Evolutionary conservation across 2,113 vertebrate species (phyloP).

Genomic region (Danio rerio): DNA sequence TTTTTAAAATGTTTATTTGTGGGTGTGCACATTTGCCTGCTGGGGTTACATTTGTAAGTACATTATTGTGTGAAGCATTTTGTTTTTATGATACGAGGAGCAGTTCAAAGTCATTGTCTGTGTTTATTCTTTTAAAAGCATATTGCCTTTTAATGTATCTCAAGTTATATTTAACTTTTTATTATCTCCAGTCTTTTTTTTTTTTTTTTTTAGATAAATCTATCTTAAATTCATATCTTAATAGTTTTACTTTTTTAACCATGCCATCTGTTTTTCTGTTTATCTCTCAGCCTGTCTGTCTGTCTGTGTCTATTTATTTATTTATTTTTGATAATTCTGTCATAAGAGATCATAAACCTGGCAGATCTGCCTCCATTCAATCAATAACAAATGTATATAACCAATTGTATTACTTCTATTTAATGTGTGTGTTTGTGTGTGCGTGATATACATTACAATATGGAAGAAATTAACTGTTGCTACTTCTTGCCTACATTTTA

Average conservation of each 20-base stretch:
- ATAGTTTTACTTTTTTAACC: neutral
- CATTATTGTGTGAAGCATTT: neutral
- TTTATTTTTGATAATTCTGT: too few relatives aligned
- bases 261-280: too few relatives aligned
- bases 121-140: neutral
- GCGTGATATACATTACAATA: neutral
- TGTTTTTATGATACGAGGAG: neutral
- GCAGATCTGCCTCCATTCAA: neutral
- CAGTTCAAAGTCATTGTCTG: neutral
- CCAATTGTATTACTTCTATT: neutral
- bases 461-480: neutral
- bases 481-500: neutral
- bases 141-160: neutral
- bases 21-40: neutral
- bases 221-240: neutral
- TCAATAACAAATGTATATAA: neutral
- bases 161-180: neutral
- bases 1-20: constrained; percentile 7
- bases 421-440: neutral
- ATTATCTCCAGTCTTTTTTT: too few relatives aligned
- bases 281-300: too few relatives aligned
- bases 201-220: too few relatives aligned
- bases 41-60: neutral
- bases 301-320: too few relatives aligned
- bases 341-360: neutral